Evolutionary conservation across 2,888 invertebrate genomes (phyloP).

Genomic region (Alsophila aescularia): DNA sequence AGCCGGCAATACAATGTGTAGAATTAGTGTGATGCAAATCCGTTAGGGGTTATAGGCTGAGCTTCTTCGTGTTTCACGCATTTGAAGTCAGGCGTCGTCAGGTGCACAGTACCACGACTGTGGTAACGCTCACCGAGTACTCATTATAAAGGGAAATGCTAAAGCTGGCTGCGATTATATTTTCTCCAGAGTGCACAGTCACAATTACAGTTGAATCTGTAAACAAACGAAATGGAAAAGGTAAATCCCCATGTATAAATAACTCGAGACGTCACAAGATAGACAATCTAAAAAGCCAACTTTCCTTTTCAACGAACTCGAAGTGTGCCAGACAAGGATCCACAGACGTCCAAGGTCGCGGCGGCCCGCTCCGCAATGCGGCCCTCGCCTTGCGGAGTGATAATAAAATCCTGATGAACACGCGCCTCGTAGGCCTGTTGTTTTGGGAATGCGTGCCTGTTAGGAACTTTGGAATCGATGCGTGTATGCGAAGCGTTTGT

Average conservation of each 20-base stretch:
- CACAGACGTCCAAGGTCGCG: constrained; percentile 36
- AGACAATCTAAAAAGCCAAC: constrained; percentile 10
- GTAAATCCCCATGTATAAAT: constrained; percentile 15
- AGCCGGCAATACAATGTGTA: too few species aligned
- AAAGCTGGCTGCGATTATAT: too few species aligned
- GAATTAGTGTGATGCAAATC: too few species aligned
- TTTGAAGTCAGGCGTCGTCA: too few species aligned
- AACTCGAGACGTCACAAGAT: constrained; percentile 15
- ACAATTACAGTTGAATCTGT: too few species aligned
- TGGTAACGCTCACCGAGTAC: too few species aligned
- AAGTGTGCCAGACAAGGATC: constrained; percentile 34
- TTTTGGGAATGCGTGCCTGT: constrained; percentile 6
- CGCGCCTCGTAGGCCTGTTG: constrained; percentile 9
- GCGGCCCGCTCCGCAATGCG: constrained; percentile 45
- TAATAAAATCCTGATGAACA: constrained; percentile 44
- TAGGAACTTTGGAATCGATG: constrained; percentile 2
- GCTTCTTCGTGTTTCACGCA: too few species aligned
- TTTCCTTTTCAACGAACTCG: constrained; percentile 22
- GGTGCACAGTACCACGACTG: too few species aligned
- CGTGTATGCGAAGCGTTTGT: not conserved
- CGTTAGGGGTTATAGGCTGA: too few species aligned
- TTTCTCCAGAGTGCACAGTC: too few species aligned
- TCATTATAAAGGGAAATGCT: too few species aligned
- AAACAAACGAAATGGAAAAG: constrained; percentile 15
- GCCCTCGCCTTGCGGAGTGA: constrained; percentile 40